Evolutionary conservation across 2,888 invertebrate genomes (phyloP).

Genomic region (Helicoverpa assulta): DNA sequence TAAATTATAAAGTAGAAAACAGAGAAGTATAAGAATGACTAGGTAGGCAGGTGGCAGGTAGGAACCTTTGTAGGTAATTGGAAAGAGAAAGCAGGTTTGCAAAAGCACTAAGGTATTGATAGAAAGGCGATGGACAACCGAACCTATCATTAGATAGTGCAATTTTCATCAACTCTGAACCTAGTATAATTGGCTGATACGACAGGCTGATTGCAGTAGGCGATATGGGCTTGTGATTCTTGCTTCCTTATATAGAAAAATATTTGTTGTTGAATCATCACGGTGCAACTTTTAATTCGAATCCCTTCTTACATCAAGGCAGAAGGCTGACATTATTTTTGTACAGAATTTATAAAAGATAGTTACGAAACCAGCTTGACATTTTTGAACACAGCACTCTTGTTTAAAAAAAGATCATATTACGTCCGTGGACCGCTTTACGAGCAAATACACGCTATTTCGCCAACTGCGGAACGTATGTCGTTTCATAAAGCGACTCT

Average conservation of each 20-base stretch:
- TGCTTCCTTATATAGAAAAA: not conserved
- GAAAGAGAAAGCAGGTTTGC: constrained; percentile 10
- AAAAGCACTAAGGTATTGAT: not conserved
- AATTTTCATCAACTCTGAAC: constrained; percentile 35
- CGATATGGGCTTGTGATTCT: constrained; percentile 11
- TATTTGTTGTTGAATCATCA: not conserved
- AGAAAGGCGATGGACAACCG: not conserved
- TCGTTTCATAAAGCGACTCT: not conserved
- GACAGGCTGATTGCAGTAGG: constrained; percentile 16
- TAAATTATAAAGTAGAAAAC: too few relatives aligned
- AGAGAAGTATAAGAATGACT: too few relatives aligned
- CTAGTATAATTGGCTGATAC: constrained; percentile 22
- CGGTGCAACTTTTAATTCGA: too few relatives aligned
- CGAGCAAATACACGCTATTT: not conserved
- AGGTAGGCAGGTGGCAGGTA: not conserved
- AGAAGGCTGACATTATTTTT: too few relatives aligned
- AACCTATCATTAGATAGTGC: constrained; percentile 26
- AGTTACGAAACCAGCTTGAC: too few relatives aligned
- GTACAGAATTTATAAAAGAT: too few relatives aligned
- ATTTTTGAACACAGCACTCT: too few relatives aligned
- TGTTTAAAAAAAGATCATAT: too few relatives aligned
- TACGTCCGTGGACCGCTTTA: too few relatives aligned
- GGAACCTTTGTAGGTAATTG: not conserved
- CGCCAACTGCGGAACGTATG: not conserved
- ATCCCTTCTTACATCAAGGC: too few relatives aligned